Conservation (phyloP, 2,888 invertebrate species). For the Hartigia nigra region DNA sequence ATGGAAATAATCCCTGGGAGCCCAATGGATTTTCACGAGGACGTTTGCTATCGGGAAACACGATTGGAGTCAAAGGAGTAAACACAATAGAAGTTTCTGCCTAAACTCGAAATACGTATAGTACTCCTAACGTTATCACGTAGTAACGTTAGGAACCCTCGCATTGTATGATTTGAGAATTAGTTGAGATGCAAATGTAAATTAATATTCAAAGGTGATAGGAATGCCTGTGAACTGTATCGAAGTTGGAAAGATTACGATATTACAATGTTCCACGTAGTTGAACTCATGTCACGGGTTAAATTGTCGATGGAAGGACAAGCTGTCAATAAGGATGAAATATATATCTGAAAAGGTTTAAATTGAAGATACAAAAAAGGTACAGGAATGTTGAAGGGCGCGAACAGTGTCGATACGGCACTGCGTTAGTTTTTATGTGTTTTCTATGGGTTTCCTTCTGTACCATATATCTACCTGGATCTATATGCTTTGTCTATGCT, state of each 20-base stretch:
- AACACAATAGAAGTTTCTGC: not conserved
- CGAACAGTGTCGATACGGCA: not conserved
- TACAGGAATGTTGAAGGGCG: not conserved
- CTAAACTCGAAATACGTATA: not conserved
- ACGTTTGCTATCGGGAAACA: not conserved
- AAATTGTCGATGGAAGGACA: not conserved
- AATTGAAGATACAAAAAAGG: not conserved
- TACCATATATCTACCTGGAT: not conserved
- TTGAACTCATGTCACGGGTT: not conserved
- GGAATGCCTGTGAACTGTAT: not conserved
- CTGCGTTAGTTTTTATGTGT: conserved; percentile 26
- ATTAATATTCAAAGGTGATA: not conserved
- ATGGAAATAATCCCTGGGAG: not conserved
- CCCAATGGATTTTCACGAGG: not conserved
- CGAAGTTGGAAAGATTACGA: not conserved
- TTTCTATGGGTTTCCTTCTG: not conserved
- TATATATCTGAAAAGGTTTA: not conserved
- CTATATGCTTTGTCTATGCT: no score
- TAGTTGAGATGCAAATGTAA: not conserved
- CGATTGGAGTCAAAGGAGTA: not conserved
- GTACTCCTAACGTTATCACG: no score
- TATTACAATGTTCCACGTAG: not conserved
- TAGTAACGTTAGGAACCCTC: not conserved
- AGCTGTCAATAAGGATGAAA: not conserved
- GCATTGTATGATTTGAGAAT: not conserved